Conservation (phyloP, 1,140 invertebrate genomes). For the Drosophila burlai region DNA sequence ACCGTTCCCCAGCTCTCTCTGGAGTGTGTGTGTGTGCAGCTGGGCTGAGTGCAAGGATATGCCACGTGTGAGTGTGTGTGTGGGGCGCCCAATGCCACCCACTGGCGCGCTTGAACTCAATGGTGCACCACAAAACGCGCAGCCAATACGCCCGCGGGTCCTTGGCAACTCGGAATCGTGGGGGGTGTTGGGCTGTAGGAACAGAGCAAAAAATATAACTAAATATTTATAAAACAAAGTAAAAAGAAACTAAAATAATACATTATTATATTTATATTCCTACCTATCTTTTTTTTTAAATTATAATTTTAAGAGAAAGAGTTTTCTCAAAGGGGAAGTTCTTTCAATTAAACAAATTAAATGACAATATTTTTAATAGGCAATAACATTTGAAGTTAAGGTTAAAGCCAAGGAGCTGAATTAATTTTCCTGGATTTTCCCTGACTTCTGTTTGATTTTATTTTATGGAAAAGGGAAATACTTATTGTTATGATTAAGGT, state of each 20-base stretch:
- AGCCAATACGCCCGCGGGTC: slow-evolving; percentile 74
- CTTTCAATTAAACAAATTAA: not conserved
- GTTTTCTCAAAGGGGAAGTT: not conserved
- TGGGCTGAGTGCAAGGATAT: slow-evolving; percentile 27
- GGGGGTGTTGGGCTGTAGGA: slow-evolving; percentile 15
- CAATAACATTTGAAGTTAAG: not conserved
- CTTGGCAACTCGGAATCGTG: slow-evolving; percentile 19
- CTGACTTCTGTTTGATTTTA: not conserved
- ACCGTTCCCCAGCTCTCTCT: not conserved
- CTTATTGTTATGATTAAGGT: not conserved
- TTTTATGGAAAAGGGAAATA: not conserved
- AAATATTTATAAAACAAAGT: not conserved
- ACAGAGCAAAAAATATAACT: not conserved
- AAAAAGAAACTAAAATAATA: too few relatives aligned
- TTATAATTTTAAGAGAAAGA: not conserved
- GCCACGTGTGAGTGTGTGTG: slow-evolving; percentile 19
- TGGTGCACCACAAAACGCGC: slow-evolving; percentile 73
- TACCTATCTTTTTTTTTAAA: not conserved
- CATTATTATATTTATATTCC: too few relatives aligned
- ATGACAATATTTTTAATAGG: not conserved
- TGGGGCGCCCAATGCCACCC: slow-evolving; percentile 1
- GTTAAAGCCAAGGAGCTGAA: too few relatives aligned
- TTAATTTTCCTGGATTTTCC: not conserved
- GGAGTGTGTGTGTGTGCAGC: slow-evolving; percentile 25
- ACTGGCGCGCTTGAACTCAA: slow-evolving; percentile 27